Evolutionary conservation across 2,797 vertebrate genomes (phyloP), one percentile per base, ranked within the genome.

Genomic region (Scarus forsteni): DNA sequence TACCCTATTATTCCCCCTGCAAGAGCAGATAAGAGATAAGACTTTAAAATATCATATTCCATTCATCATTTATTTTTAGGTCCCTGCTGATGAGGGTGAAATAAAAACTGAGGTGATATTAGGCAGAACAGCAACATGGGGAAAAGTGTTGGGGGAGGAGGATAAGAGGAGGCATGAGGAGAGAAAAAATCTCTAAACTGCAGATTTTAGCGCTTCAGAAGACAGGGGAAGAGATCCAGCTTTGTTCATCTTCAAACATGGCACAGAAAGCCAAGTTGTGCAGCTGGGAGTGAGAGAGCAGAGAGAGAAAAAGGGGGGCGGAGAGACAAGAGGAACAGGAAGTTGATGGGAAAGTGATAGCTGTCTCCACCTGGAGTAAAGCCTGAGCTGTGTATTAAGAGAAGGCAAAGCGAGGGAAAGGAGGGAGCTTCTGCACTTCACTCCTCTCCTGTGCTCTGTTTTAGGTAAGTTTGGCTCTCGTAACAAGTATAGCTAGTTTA

Each of bases 11-110:
- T 95, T 93, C 89, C 91, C 50, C 90, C 83, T 90, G 91, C 92
- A 94, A 90, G 94, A 94, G 89, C 92, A 94, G 93, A 94, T 95
- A 94, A 92, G 93, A 92, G 92, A 94, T 93, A 94, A 91, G 94
- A 84, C 92, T 94, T 94, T 95, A 94, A 95, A 95, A 95, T 95
- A 95, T 95, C 93, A 92, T 93, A 92, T 94, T 94, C 92, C 94
- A 95, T 95, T 95, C 81, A 94, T 95, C 94, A 95, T 93, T 94
- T 95, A 95, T 95, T 95, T 95, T 95, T 95, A 95, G 94, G 91
- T 93, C 90, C 89, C 89, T 90, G 90, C 93, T 93, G 93, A 94
- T 93, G 92, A 93, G 84, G 90, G 88, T 83, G 92, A 94, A 95
- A 95, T 94, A 93, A 94, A 95, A 95, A 94, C 93, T 93, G 92